Conservation (phyloP, 2,888 invertebrate genomes). For the Caenorhabditis imperialis region DNA sequence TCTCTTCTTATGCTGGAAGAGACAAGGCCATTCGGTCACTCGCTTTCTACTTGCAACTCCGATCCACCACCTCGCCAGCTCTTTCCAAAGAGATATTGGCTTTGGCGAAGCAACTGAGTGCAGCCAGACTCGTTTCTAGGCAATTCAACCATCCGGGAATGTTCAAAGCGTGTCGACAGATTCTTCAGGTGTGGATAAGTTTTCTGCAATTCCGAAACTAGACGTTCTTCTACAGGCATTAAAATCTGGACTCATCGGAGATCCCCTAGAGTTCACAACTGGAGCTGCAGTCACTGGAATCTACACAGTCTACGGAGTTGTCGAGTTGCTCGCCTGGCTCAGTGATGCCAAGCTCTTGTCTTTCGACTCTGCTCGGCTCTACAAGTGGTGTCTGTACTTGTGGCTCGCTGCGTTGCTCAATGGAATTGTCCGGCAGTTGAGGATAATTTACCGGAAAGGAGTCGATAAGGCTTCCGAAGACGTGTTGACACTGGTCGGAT, state of each 20-base stretch:
- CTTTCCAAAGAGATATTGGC: slow-evolving; percentile 55
- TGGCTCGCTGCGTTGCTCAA: slow-evolving; percentile 68
- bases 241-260: slow-evolving; percentile 37
- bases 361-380: slow-evolving; percentile 63
- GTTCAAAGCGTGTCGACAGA: slow-evolving; percentile 63
- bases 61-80: slow-evolving; percentile 38
- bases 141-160: slow-evolving; percentile 72
- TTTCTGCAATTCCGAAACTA: slow-evolving; percentile 9
- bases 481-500: slow-evolving; percentile 61
- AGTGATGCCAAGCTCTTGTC: slow-evolving; percentile 68
- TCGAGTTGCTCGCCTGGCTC: slow-evolving; percentile 71
- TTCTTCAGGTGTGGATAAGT: slow-evolving; percentile 26
- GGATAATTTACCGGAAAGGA: slow-evolving; percentile 51
- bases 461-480: slow-evolving; percentile 62
- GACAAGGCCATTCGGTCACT: slow-evolving; percentile 67
- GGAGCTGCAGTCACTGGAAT: slow-evolving; percentile 66
- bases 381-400: slow-evolving; percentile 70
- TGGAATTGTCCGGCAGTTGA: slow-evolving; percentile 62
- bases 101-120: slow-evolving; percentile 68
- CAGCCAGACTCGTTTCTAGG: slow-evolving; percentile 63
- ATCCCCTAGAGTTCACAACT: slow-evolving; percentile 46
- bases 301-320: slow-evolving; percentile 71
- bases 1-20: slow-evolving; percentile 63
- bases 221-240: slow-evolving; percentile 14
- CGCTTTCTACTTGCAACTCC: slow-evolving; percentile 62